These are phyloP conservation scores for Tortricodes alternella DNA, from an alignment of 2,888 invertebrate species.

Conservation along the genomic window DNA sequence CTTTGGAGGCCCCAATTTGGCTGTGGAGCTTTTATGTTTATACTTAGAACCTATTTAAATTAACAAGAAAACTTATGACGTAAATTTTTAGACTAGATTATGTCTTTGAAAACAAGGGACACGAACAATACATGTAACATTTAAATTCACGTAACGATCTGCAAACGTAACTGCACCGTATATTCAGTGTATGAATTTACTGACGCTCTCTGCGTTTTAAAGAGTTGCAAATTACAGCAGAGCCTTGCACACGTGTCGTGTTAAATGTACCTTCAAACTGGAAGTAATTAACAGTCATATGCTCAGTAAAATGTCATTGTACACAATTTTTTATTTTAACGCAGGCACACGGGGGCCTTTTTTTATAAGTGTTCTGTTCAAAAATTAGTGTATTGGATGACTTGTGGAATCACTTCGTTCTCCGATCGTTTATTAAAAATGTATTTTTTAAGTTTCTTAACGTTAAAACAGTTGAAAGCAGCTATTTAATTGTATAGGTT, in stretches of 20 bases:
- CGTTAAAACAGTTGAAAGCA: too few relatives aligned
- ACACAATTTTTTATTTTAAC: not conserved
- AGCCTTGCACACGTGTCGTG: conserved; percentile 3
- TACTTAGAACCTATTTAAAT: too few relatives aligned
- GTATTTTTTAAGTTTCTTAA: too few relatives aligned
- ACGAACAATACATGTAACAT: too few relatives aligned
- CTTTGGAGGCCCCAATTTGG: not conserved
- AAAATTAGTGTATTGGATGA: too few relatives aligned
- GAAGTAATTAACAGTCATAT: conserved; percentile 5
- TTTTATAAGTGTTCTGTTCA: too few relatives aligned
- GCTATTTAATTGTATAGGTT: too few relatives aligned
- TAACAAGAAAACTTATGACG: too few relatives aligned
- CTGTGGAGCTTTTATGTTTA: not conserved
- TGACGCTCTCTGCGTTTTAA: not conserved
- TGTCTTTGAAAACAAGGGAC: too few relatives aligned
- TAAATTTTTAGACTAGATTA: too few relatives aligned
- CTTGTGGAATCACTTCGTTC: too few relatives aligned
- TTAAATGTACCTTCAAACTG: conserved; percentile 20
- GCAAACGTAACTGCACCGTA: not conserved
- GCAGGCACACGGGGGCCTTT: not conserved
- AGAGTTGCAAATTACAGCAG: conserved; percentile 10
- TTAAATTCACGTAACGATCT: not conserved
- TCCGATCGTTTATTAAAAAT: too few relatives aligned
- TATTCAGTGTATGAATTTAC: not conserved
- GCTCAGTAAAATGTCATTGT: not conserved